Percentiles rank a stretch among this genome's conserved stretches.
These are phyloP conservation scores for Aplochiton taeniatus DNA, from an alignment of 2,797 vertebrate genomes.

Conservation along the genomic window DNA sequence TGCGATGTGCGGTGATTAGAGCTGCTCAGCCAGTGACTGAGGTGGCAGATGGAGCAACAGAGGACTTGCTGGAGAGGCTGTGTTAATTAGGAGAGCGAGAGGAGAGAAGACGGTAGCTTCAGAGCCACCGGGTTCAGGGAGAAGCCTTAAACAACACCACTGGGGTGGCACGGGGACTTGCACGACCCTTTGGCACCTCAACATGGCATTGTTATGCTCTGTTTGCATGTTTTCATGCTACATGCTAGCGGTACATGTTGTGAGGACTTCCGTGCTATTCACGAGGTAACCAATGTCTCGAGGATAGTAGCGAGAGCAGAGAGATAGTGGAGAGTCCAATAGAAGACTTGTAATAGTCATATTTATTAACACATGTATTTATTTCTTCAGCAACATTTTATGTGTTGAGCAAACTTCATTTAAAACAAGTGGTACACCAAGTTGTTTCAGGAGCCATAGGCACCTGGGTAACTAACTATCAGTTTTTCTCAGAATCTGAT, in stretches of 20 bases:
- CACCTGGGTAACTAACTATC: too few relatives aligned
- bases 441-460: too few relatives aligned
- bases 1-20: conserved; percentile 78
- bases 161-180: conserved; percentile 63
- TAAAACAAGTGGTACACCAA: too few relatives aligned
- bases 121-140: conserved; percentile 70
- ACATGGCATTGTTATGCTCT: conserved; percentile 66
- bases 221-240: conserved; percentile 62
- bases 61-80: conserved; percentile 77
- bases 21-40: conserved; percentile 68
- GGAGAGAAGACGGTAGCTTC: conserved; percentile 70
- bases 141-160: conserved; percentile 67
- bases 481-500: too few relatives aligned
- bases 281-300: too few relatives aligned
- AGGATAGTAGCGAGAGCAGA: too few relatives aligned
- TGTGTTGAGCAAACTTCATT: too few relatives aligned
- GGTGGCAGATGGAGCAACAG: conserved; percentile 81
- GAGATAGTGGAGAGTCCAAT: too few relatives aligned
- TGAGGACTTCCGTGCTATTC: too few relatives aligned
- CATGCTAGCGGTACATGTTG: background rate
- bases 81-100: conserved; percentile 80
- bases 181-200: conserved; percentile 67
- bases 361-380: too few relatives aligned
- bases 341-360: too few relatives aligned
- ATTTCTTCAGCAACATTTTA: too few relatives aligned